phyloP scores from a whole-genome alignment of 2,888 invertebrate genomes.

The Priocnemis perturbator region DNA sequence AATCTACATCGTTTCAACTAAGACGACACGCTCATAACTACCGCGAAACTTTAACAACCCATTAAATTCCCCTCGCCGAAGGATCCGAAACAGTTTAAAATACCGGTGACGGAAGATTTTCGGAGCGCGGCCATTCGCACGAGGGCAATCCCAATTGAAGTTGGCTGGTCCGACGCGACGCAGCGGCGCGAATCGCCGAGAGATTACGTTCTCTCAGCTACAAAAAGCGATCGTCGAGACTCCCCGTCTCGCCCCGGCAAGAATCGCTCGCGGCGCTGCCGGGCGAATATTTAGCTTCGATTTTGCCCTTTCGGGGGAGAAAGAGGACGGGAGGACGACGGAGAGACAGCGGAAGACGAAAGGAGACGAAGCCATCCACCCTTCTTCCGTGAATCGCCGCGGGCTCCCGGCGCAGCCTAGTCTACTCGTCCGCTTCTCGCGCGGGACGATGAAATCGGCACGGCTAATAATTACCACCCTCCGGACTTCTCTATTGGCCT shows the following conservation, averaged over 20 bases:
- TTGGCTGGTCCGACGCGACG: no score
- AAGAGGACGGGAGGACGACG: neutral
- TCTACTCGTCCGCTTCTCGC: conserved; percentile 8
- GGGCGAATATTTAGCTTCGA: conserved; percentile 5
- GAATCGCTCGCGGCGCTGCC: neutral
- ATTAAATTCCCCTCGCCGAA: no score
- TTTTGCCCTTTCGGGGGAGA: neutral
- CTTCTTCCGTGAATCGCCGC: conserved; percentile 9
- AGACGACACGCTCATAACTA: no score
- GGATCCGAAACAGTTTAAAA: no score
- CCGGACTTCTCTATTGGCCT: conserved; percentile 53
- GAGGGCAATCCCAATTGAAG: no score
- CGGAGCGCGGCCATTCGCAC: no score
- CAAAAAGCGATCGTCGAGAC: neutral
- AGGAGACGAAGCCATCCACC: neutral
- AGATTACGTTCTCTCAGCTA: neutral
- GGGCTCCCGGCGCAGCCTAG: conserved; percentile 1
- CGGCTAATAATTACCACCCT: conserved; percentile 72
- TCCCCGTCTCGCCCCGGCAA: neutral
- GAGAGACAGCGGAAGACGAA: neutral
- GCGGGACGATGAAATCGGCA: conserved; percentile 56
- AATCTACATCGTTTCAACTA: no score
- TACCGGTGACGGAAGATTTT: no score
- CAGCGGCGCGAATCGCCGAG: no score
- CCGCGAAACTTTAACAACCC: no score